Evolutionary conservation across 2,888 invertebrate species (phyloP).

Genomic region (Caenorhabditis afra): DNA sequence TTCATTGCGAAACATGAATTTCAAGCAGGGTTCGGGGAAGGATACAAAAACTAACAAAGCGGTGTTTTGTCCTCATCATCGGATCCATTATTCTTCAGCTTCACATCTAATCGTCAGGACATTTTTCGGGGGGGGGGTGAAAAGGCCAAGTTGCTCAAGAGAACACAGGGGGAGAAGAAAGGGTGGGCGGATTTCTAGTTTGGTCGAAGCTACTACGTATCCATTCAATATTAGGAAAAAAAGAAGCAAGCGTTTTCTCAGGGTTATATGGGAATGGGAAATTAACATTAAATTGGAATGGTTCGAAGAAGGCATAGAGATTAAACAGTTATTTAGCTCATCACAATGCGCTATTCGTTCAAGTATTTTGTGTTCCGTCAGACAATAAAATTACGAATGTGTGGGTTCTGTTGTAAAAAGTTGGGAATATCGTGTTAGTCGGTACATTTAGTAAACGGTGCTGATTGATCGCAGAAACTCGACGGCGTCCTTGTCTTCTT

Average conservation of each 20-base stretch:
- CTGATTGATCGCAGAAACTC: slow-evolving; percentile 77
- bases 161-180: not conserved
- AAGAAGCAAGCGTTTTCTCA: too few relatives aligned
- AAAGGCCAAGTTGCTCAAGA: not conserved
- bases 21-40: too few relatives aligned
- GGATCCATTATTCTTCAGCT: slow-evolving; percentile 42
- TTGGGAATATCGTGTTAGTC: not conserved
- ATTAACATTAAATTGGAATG: too few relatives aligned
- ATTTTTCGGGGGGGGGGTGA: slow-evolving; percentile 14
- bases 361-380: slow-evolving; percentile 1
- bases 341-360: slow-evolving; percentile 54
- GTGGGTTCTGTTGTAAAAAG: too few relatives aligned
- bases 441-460: slow-evolving; percentile 56
- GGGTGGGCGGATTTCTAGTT: not conserved
- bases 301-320: too few relatives aligned
- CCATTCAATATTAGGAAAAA: not conserved
- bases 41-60: slow-evolving; percentile 29
- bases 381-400: not conserved
- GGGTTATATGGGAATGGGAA: too few relatives aligned
- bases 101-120: slow-evolving; percentile 42
- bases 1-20: too few relatives aligned
- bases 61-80: slow-evolving; percentile 31
- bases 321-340: not conserved
- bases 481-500: slow-evolving; percentile 80
- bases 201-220: not conserved